Conservation (phyloP, 64 coral and sea anemone genomes). For the Orbicella faveolata region DNA sequence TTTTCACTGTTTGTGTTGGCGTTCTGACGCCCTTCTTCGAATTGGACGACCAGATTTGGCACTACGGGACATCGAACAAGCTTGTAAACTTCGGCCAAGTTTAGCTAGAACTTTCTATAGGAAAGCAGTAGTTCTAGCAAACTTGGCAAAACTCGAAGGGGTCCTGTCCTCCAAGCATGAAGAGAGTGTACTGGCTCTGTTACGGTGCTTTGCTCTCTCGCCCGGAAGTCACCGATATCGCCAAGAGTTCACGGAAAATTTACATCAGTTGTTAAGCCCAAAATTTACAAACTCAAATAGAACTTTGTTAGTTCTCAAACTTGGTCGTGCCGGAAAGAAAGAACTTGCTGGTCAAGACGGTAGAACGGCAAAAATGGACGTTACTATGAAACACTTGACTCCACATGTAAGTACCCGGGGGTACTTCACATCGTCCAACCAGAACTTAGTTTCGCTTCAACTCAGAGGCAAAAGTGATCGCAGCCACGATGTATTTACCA, state of each 20-base stretch:
- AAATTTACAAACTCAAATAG: conserved; percentile 59
- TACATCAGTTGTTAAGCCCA: conserved; percentile 51
- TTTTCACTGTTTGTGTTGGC: conserved; percentile 66
- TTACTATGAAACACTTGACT: background rate
- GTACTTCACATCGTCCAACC: too few species aligned
- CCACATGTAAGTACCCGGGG: background rate
- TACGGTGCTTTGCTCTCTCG: conserved; percentile 37
- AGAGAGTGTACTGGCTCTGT: conserved; percentile 31
- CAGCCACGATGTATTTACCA: background rate
- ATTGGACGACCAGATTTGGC: conserved; percentile 54
- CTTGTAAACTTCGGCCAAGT: conserved; percentile 26
- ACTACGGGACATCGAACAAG: conserved; percentile 55
- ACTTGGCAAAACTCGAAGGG: conserved; percentile 16
- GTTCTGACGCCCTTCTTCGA: conserved; percentile 39
- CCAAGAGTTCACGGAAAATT: conserved; percentile 40
- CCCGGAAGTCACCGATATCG: conserved; percentile 45
- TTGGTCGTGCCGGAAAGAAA: background rate
- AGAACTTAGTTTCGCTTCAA: background rate
- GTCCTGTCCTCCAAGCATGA: conserved; percentile 11
- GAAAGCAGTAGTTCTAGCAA: conserved; percentile 56
- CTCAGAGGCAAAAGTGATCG: background rate
- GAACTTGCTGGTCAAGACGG: background rate
- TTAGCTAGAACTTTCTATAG: conserved; percentile 35
- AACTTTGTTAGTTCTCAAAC: conserved; percentile 9
- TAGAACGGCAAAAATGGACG: background rate